Percentiles rank a stretch among this genome's conserved stretches.
Conservation (phyloP, 2,888 invertebrate genomes). For the Rhorus exstirpatorius region DNA sequence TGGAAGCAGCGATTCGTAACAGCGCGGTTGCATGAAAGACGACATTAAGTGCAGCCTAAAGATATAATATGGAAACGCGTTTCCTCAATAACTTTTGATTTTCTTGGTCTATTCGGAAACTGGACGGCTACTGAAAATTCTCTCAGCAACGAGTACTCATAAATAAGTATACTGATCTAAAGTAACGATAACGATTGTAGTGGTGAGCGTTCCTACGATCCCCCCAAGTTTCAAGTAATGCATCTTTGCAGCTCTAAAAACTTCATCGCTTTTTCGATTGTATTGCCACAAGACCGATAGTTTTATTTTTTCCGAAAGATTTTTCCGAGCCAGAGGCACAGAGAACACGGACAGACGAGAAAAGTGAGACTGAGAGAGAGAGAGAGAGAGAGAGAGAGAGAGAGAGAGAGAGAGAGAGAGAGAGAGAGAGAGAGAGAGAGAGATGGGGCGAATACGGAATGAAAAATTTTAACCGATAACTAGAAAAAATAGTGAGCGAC, state of each 20-base stretch:
- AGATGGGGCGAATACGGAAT: slow-evolving; percentile 6
- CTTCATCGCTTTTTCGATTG: not conserved
- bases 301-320: slow-evolving; percentile 46
- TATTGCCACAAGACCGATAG: not conserved
- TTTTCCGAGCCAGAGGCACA: slow-evolving; percentile 20
- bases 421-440: not conserved
- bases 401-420: slow-evolving; percentile 1
- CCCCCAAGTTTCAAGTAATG: not conserved
- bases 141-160: too few species aligned
- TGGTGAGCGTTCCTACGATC: not conserved
- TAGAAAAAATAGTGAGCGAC: slow-evolving; percentile 43
- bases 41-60: too few species aligned
- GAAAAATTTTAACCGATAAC: slow-evolving; percentile 61
- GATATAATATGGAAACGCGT: too few species aligned
- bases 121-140: too few species aligned
- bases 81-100: too few species aligned
- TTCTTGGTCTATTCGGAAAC: too few species aligned
- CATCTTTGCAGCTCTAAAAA: not conserved
- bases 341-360: slow-evolving; percentile 11
- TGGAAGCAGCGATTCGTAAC: not conserved
- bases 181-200: not conserved
- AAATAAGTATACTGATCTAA: too few species aligned
- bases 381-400: slow-evolving; percentile 15
- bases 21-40: not conserved
- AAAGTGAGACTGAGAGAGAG: not conserved